Conservation (phyloP, 2,113 vertebrate genomes). For the Chitala chitala region DNA sequence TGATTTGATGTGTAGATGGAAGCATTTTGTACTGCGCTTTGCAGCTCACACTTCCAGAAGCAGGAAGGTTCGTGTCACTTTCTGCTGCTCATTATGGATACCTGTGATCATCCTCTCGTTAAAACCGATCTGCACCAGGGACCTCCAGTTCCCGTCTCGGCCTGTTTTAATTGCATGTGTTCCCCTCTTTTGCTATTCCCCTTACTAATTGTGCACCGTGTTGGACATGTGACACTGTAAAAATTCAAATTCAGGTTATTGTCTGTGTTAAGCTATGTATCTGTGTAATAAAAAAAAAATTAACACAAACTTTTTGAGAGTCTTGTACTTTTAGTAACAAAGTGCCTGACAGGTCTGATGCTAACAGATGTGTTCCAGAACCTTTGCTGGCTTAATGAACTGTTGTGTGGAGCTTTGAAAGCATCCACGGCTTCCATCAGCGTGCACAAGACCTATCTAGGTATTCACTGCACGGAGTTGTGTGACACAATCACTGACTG, state of each 20-base stretch:
- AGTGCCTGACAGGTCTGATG: not conserved
- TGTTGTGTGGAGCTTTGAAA: too few relatives aligned
- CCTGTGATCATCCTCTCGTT: constrained; percentile 72
- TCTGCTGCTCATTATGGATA: constrained; percentile 50
- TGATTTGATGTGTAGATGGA: constrained; percentile 60
- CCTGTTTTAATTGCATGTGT: constrained; percentile 83
- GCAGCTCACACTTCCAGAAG: constrained; percentile 71
- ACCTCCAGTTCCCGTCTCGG: constrained; percentile 63
- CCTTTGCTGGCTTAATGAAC: not conserved
- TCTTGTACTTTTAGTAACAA: constrained; percentile 22
- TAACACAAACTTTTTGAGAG: constrained; percentile 51
- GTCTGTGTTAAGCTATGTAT: constrained; percentile 90
- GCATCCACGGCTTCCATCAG: too few relatives aligned
- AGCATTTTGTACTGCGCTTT: constrained; percentile 68
- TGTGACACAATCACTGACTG: too few relatives aligned
- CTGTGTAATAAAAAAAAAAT: constrained; percentile 88
- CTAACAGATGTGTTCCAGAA: not conserved
- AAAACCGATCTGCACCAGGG: constrained; percentile 72
- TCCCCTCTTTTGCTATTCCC: constrained; percentile 70
- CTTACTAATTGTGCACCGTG: constrained; percentile 83
- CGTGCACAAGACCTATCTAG: too few relatives aligned
- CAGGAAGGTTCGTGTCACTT: constrained; percentile 57
- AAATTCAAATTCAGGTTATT: constrained; percentile 83
- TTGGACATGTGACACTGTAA: constrained; percentile 89
- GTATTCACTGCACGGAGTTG: too few relatives aligned